Base-by-base conservation (phyloP, 2,113 vertebrate species). In the Eptesicus fuscus region DNA sequence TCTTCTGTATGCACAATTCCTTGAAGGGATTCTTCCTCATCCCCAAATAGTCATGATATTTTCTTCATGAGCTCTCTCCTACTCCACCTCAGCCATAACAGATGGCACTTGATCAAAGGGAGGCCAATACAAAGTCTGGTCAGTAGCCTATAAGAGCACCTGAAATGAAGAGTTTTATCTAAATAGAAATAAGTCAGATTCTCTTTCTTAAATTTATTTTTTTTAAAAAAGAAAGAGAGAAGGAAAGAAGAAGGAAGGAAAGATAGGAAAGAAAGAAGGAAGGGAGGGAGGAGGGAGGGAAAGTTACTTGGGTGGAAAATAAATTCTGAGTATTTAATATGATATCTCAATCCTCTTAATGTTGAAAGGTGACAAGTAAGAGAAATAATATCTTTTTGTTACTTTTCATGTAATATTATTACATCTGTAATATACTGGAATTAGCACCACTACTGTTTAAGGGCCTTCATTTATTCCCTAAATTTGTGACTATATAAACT, bases 301-400 rank as follows among this genome's bases (percentile, higher is more conserved):
- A 44, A 78, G 44, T 67, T 59, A 73, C 14, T 30, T 92, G 22
- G 30, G 4, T 70, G 10, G 35, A 79, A 90, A 93, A 63, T 13
- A 88, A 37, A 74, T 67, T 91, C 56, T 74, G 70, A 32, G 20
- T 69, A 92, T 90, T 85, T 63, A 59, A 84, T 73, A 73, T n/a
- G 9, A 35, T 69, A 85, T 12, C 30, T 80, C 49, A 61, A 83
- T 80, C 74, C 18, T 69, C 17, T 51, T 80, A 67, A 91, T 53
- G n/a, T 83, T 96, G 37, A 91, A 84, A 85, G 32, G 23, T 88
- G 70, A 35, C 40, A 86, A 95, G 12, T 42, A 67, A 23, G n/a
- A 95, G 28, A 80, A 83, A 88, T 13, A 73, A 32, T 51, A 59
- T 20, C 17, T 42, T 77, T 73, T 88, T 83, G 47, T 13, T 88